Base-by-base conservation (phyloP, 1,140 invertebrate genomes). In the Chymomyza costata region DNA sequence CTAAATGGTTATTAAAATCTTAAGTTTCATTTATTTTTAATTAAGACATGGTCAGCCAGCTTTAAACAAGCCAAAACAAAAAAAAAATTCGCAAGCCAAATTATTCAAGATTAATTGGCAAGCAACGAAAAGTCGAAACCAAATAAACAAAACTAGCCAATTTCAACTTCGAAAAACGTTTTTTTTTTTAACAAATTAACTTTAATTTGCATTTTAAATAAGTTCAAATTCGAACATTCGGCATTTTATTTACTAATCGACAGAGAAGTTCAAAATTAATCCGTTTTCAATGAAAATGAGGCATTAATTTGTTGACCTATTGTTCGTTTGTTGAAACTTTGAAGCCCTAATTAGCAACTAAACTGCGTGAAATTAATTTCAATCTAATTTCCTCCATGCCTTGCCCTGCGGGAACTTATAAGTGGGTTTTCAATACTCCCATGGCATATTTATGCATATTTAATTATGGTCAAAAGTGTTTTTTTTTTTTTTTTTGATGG, bases 281-380 rank as follows among this genome's bases (percentile, higher is more conserved):
- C 50, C 32, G 56, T 56, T 63, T 76, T 70, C 57, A 44, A 63
- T 70, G 53, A 56, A 71, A 78, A 76, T 70, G 62, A 56, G 51
- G 40, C 40, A 57, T 62, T 70, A 53, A 66, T 78, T 66, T 70
- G 21, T 28, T 40, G 47, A 47, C 50, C 71, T 60, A 47, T 58
- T 56, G 69, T 60, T 47, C 25, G 18, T 3, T n/a, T 57, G 25
- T 31, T 11, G 30, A 28, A 70, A 76, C 62, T 57, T 78, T 47
- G 45, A 69, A 54, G 47, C 21, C 39, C 35, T 60, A 74, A 76
- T 65, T 58, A 76, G 52, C 41, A 32, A 54, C 57, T 78, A 59
- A 71, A 71, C 78, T 76, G 64, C 48, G 47, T 66, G 56, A 63
- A 76, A 76, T 76, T 78, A 78, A 76, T 76, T 71, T 71, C 53